Conservation (phyloP, 2,888 invertebrate genomes). For the Trypoxylon attenuatum region DNA sequence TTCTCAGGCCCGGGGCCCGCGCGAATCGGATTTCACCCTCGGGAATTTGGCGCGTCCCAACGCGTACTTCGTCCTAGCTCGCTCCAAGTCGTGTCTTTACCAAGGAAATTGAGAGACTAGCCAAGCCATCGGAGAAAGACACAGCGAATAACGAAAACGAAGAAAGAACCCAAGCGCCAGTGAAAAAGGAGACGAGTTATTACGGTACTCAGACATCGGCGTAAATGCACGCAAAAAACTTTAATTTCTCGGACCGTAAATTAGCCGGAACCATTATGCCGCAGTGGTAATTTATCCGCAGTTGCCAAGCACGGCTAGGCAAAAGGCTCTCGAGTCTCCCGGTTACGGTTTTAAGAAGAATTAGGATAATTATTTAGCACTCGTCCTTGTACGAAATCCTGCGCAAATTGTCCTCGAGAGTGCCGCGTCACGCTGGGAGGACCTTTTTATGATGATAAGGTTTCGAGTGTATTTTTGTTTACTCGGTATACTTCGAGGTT, state of each 20-base stretch:
- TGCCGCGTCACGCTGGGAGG: background rate
- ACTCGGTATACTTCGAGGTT: too few relatives aligned
- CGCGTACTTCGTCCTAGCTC: too few relatives aligned
- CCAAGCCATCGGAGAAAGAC: background rate
- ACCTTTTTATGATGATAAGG: background rate
- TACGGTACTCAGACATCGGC: slow-evolving; percentile 35
- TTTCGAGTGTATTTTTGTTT: too few relatives aligned
- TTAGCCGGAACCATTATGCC: slow-evolving; percentile 49
- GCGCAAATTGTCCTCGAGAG: too few relatives aligned
- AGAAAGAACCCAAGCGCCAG: background rate
- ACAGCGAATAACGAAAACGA: background rate
- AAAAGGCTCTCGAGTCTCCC: slow-evolving; percentile 4
- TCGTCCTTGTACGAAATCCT: slow-evolving; percentile 12
- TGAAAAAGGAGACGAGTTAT: slow-evolving; percentile 32
- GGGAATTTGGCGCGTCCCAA: slow-evolving; percentile 28
- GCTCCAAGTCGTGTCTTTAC: too few relatives aligned
- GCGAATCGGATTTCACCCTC: slow-evolving; percentile 29
- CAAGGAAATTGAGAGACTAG: background rate
- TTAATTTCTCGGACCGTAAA: slow-evolving; percentile 58
- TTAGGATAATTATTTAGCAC: slow-evolving; percentile 41
- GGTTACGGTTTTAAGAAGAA: slow-evolving; percentile 22
- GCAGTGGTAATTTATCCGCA: slow-evolving; percentile 33
- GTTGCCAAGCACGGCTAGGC: slow-evolving; percentile 4
- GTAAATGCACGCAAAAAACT: slow-evolving; percentile 45
- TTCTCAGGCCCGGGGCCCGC: too few relatives aligned